Conservation (phyloP, 2,113 vertebrate genomes). For the Lepus timidus region DNA sequence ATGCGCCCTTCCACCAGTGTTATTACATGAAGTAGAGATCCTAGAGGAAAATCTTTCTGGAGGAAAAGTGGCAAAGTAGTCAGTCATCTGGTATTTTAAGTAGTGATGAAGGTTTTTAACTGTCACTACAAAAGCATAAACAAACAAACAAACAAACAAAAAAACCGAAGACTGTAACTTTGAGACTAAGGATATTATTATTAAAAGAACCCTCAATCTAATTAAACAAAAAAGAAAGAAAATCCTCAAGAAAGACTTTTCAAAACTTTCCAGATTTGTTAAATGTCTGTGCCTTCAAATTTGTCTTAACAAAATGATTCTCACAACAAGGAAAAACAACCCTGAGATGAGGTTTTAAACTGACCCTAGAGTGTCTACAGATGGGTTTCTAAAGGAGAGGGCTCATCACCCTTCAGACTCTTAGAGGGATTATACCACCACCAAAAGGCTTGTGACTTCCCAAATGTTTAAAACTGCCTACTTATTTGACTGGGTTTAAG, state of each 20-base stretch:
- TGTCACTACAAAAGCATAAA: constrained; percentile 32
- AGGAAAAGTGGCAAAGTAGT: constrained; percentile 53
- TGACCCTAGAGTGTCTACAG: neutral
- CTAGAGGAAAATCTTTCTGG: constrained; percentile 62
- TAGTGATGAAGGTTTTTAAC: constrained; percentile 53
- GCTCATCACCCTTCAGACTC: neutral
- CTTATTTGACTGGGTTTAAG: constrained; percentile 26
- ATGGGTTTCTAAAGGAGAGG: constrained; percentile 28
- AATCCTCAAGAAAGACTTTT: constrained; percentile 56
- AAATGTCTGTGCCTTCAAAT: constrained; percentile 44
- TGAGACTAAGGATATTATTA: constrained; percentile 53
- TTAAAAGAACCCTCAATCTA: neutral
- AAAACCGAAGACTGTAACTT: constrained; percentile 22
- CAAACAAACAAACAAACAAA: neutral
- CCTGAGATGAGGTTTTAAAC: constrained; percentile 48
- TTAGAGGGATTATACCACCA: neutral
- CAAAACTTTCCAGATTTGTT: constrained; percentile 39
- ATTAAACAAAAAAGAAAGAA: no score
- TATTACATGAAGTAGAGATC: constrained; percentile 50
- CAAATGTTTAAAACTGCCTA: constrained; percentile 23
- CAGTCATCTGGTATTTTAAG: constrained; percentile 63
- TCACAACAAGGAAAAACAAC: constrained; percentile 22
- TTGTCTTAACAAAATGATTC: constrained; percentile 25
- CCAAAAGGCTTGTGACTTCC: constrained; percentile 35
- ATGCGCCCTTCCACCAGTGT: neutral